Evolutionary conservation across 2,113 vertebrate genomes (phyloP).

Genomic region (Chascanopsetta lugubris): DNA sequence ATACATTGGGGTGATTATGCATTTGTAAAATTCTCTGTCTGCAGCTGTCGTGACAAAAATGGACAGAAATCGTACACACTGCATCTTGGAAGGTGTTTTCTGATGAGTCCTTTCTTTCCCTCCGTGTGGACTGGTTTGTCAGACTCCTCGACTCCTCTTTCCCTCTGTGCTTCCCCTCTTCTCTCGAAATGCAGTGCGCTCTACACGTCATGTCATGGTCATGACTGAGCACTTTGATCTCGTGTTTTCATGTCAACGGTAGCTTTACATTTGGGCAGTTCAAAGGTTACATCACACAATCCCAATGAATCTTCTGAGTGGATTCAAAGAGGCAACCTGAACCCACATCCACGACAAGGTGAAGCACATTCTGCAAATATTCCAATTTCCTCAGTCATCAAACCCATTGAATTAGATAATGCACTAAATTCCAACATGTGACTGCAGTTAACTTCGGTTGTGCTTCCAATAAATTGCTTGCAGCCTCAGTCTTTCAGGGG

Average conservation of each 20-base stretch:
- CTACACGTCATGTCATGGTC: not conserved
- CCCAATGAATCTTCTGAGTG: conserved; percentile 37
- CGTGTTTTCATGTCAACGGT: conserved; percentile 54
- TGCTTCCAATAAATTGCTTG: conserved; percentile 37
- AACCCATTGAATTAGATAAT: conserved; percentile 38
- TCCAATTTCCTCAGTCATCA: conserved; percentile 46
- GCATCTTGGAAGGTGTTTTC: too few relatives aligned
- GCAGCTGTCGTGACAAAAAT: too few relatives aligned
- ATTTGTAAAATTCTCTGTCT: too few relatives aligned
- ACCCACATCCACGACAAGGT: too few relatives aligned
- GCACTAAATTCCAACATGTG: conserved; percentile 33
- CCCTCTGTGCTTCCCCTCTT: not conserved
- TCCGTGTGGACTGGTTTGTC: too few relatives aligned
- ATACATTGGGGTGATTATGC: too few relatives aligned
- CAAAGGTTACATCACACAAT: conserved; percentile 32
- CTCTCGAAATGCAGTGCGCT: conserved; percentile 21
- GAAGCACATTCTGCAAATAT: conserved; percentile 23
- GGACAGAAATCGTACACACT: too few relatives aligned
- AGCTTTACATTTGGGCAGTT: conserved; percentile 32
- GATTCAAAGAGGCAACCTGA: too few relatives aligned
- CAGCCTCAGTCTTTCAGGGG: conserved; percentile 33
- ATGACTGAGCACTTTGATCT: conserved; percentile 25
- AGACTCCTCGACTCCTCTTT: not conserved
- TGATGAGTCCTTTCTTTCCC: too few relatives aligned
- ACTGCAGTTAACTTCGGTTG: conserved; percentile 34